These are phyloP conservation scores for Pogonophryne albipinna DNA, from an alignment of 2,797 vertebrate species.

Conservation along the genomic window DNA sequence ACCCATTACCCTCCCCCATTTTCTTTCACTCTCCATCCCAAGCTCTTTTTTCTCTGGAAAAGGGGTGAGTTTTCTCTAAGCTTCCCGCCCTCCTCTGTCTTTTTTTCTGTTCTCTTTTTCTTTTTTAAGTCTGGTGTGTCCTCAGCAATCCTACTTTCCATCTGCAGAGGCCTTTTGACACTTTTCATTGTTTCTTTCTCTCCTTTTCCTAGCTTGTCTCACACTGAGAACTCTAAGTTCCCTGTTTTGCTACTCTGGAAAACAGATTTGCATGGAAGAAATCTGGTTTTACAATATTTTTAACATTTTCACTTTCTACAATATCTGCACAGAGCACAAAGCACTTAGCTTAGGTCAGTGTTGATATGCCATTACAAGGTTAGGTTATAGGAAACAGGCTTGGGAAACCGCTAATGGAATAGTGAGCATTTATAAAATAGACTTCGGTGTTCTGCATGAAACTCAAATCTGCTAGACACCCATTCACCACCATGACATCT, in stretches of 20 bases:
- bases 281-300: not conserved
- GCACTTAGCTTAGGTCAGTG: too few species aligned
- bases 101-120: constrained; percentile 20
- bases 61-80: constrained; percentile 37
- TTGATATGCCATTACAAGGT: too few species aligned
- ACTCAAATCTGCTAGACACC: not conserved
- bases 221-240: not conserved
- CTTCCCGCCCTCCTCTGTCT: constrained; percentile 27
- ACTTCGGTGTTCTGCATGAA: not conserved
- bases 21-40: constrained; percentile 40
- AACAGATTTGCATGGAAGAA: constrained; percentile 4
- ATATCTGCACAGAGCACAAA: not conserved
- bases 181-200: constrained; percentile 12
- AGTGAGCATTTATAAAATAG: not conserved
- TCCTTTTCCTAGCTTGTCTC: not conserved
- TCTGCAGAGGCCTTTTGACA: constrained; percentile 46
- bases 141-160: constrained; percentile 44
- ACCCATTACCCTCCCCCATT: constrained; percentile 44
- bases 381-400: not conserved
- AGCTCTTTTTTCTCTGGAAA: constrained; percentile 44
- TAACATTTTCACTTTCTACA: not conserved
- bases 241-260: not conserved
- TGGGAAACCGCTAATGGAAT: not conserved
- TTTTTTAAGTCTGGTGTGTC: constrained; percentile 34
- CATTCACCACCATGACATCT: not conserved